Base-by-base conservation (phyloP, 2,888 invertebrate genomes). In the Eupeodes luniger region DNA sequence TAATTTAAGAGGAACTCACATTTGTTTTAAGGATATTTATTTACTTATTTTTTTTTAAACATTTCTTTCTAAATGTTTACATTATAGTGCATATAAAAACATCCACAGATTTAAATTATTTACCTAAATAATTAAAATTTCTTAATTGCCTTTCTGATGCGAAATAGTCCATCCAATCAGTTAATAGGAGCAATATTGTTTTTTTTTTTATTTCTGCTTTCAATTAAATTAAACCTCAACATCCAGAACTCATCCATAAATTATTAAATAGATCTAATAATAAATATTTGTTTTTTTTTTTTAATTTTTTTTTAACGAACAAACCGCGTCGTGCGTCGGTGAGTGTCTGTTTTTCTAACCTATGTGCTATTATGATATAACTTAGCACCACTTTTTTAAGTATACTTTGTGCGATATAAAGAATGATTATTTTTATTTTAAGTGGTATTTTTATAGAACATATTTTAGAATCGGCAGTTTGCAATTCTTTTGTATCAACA, bases 81-180 rank as follows among this genome's bases (percentile, higher is more conserved):
- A 69, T 19, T 53, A 12, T 3, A 53, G 7, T 19, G 12, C 70
- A 55, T 11, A 70, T 53, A 11, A 67, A 53, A 51, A n/a, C 34
- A 34, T 34, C 4, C 12, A 1, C 12, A 44, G 62, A 51, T 70
- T 70, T 44, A 55, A 34, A 55, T 9, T 44, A 70, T 36, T 69
- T 51, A 12, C 40, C 55, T 14, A 55, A 70, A 55, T 55, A 70
- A 70, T 69, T 53, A 44, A 70, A 55, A 19, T 55, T 19, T 55
- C 19, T 19, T 70, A 70, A 70, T 70, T 53, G 70, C 55, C 53
- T 70, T 70, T 27, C 70, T 44, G 40, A 14, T 55, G 70, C 9
- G 40, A 12, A 55, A 36, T 70, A 36, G 70, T 70, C 4, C 19
- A 70, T 55, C 6, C 16, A 55, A 14, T 70, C 36, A 70, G 53